Evolutionary conservation across 2,888 invertebrate genomes (phyloP).

Genomic region (Lycophotia porphyrea): DNA sequence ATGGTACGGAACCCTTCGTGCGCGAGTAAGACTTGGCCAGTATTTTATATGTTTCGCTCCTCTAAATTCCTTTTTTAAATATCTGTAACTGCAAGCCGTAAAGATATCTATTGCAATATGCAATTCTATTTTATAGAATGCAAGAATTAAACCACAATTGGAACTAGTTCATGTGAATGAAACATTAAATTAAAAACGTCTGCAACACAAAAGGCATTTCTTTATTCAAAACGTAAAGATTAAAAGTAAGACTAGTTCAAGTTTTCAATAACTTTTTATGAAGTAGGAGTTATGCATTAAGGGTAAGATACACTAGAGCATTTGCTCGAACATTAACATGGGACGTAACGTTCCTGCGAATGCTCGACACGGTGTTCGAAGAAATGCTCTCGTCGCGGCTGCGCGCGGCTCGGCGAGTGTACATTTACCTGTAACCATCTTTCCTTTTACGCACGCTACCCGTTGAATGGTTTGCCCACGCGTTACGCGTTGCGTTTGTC

Average conservation of each 20-base stretch:
- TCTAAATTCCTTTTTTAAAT: background rate
- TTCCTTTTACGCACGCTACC: no score
- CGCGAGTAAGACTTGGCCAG: no score
- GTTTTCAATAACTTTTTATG: slow-evolving; percentile 17
- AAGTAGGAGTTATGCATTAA: background rate
- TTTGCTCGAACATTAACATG: background rate
- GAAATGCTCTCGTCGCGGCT: background rate
- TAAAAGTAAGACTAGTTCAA: slow-evolving; percentile 5
- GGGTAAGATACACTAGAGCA: background rate
- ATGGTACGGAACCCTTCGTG: no score
- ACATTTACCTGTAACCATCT: background rate
- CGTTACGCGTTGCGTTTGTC: background rate
- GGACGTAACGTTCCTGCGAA: background rate
- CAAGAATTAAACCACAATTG: background rate
- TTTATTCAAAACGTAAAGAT: slow-evolving; percentile 2
- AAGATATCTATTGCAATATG: background rate
- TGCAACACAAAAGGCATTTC: slow-evolving; percentile 1
- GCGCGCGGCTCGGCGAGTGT: no score
- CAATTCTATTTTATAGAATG: background rate
- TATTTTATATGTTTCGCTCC: background rate
- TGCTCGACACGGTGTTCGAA: background rate
- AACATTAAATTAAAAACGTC: slow-evolving; percentile 3
- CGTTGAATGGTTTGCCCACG: background rate
- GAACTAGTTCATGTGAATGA: background rate
- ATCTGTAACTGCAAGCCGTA: background rate